Base-by-base conservation (phyloP, 2,888 invertebrate species). In the Cotesia congregata region DNA sequence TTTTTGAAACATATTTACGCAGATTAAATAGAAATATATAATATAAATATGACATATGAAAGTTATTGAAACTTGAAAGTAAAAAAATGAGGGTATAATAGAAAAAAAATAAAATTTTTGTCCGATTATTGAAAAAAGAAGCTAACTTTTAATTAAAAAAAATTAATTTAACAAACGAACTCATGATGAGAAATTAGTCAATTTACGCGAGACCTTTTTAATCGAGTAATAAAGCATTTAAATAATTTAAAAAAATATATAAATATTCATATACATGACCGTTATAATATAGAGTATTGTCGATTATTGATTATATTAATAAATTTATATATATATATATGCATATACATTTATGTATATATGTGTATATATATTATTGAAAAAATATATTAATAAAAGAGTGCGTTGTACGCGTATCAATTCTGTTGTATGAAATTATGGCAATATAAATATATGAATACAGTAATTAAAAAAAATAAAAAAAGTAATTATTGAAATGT, bases 121-220 rank as follows among this genome's bases (percentile, higher is more conserved):
- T 30, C 30, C 30, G 30, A 30, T 50, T 12, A 50, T 50, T 50
- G 12, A 50, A 50, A 6, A 41, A 50, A 50, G 4, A 50, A 50
- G 12, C 50, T 59, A 68, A 68, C 41, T 83, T 83, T 82, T 80
- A 82, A 83, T 85, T 73, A 50, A 50, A 50, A 50, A 50, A 50
- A 50, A 50, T 50, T 9, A 12, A 50, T 50, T 50, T 50, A 12
- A 30, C 40, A 73, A 65, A 67, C 30, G 82, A 78, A 82, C 81
- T 77, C 83, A 84, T 83, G 30, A 59, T 62, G 65, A 70, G 82
- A 86, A 86, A 85, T 87, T 88, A 88, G 89, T 89, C 89, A 89
- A 89, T 88, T 89, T 86, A 84, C 79, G 86, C 85, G 87, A 86
- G 85, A 87, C 83, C 85, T 87, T 88, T 87, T 84, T 85, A 84